Percentiles rank a stretch among this genome's conserved stretches.
These are phyloP conservation scores for Paradoxurus hermaphroditus DNA, from an alignment of 2,113 vertebrate species.

Conservation along the genomic window DNA sequence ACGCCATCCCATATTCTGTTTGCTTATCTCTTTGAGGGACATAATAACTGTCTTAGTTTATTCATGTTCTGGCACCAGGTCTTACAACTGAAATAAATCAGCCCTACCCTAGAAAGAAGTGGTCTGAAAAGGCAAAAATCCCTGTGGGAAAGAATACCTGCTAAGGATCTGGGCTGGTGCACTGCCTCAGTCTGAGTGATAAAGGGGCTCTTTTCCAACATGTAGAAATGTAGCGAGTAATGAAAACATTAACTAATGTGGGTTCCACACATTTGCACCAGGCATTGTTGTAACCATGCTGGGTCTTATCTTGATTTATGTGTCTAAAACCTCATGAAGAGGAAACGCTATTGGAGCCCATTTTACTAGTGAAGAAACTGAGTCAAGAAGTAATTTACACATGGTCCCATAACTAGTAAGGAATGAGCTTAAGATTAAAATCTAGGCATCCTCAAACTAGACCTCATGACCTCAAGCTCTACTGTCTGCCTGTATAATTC, in stretches of 20 bases:
- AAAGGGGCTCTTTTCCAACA: not conserved
- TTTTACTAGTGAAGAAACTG: not conserved
- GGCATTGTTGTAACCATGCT: not conserved
- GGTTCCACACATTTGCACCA: not conserved
- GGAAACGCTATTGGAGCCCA: not conserved
- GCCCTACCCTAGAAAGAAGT: not conserved
- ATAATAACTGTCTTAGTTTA: constrained; percentile 58
- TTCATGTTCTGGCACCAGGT: constrained; percentile 28
- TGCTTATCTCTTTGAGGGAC: constrained; percentile 43
- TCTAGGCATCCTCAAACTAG: not conserved
- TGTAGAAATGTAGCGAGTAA: rapidly evolving
- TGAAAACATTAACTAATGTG: rapidly evolving
- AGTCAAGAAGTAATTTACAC: not conserved
- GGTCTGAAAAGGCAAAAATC: not conserved
- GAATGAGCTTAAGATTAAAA: not conserved
- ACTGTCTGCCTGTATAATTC: not conserved
- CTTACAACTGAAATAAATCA: constrained; percentile 64
- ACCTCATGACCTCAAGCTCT: not conserved
- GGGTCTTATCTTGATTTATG: not conserved
- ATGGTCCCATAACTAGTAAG: not conserved
- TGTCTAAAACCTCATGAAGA: not conserved
- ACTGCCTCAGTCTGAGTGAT: not conserved
- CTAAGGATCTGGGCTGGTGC: not conserved
- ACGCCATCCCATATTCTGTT: not conserved
- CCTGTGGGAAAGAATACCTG: not conserved